phyloP scores from a whole-genome alignment of 2,888 invertebrate species.

The Tromatobia lineatoria region DNA sequence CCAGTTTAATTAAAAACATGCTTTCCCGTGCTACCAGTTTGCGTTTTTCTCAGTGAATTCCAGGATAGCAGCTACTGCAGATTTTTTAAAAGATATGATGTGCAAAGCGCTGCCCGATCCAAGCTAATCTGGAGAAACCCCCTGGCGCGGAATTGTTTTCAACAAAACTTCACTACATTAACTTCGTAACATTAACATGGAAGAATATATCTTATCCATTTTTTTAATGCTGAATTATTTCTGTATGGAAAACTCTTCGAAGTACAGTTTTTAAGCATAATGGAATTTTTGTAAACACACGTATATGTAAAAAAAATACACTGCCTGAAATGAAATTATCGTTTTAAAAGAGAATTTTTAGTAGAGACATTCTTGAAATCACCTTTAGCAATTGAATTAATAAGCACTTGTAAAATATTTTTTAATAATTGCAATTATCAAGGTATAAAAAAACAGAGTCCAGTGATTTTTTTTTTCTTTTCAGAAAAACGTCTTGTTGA shows the following conservation, averaged over 20 bases:
- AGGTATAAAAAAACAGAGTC: no score
- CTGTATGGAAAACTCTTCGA: not conserved
- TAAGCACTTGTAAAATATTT: no score
- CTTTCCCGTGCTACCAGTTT: slow-evolving; percentile 33
- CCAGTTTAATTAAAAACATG: slow-evolving; percentile 75
- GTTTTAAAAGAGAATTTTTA: no score
- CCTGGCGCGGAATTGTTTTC: not conserved
- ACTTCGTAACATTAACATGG: not conserved
- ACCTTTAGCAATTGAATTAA: no score
- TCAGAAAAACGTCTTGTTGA: no score
- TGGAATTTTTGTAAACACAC: no score
- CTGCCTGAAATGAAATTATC: no score
- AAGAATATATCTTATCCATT: not conserved
- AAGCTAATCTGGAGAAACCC: not conserved
- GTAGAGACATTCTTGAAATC: no score
- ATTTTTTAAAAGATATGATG: not conserved
- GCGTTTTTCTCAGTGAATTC: slow-evolving; percentile 1
- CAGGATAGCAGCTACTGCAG: not conserved
- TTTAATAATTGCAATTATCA: no score
- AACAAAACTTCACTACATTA: not conserved
- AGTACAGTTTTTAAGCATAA: no score
- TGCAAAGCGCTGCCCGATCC: not conserved
- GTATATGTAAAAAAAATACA: no score
- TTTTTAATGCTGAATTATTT: not conserved
- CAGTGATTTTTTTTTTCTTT: no score